These are phyloP conservation scores for Aporophyla nigra DNA, from an alignment of 2,888 invertebrate genomes.

Conservation along the genomic window DNA sequence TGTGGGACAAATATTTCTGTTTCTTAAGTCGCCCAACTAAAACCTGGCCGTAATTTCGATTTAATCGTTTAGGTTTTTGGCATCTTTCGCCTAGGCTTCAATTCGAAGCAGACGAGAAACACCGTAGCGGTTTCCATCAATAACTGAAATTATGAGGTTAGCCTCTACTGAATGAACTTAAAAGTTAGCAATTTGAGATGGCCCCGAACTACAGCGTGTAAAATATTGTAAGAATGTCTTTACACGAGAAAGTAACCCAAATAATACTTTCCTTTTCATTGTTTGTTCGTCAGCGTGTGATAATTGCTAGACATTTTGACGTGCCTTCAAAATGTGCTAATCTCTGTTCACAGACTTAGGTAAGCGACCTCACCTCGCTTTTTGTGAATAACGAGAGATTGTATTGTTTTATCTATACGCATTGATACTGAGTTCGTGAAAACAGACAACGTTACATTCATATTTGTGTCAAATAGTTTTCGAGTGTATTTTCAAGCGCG, in stretches of 20 bases:
- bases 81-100: not conserved
- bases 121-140: conserved; percentile 19
- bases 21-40: not conserved
- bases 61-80: not conserved
- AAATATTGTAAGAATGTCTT: conserved; percentile 35
- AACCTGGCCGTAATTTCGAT: not conserved
- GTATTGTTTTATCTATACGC: conserved; percentile 5
- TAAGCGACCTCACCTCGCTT: conserved; percentile 33
- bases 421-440: conserved; percentile 22
- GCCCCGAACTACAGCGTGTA: not conserved
- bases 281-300: conserved; percentile 34
- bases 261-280: conserved; percentile 47
- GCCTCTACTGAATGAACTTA: conserved; percentile 15
- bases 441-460: conserved; percentile 24
- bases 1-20: conserved; percentile 1
- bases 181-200: conserved; percentile 9
- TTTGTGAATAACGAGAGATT: conserved; percentile 26
- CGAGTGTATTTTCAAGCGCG: not conserved
- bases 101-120: not conserved
- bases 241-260: conserved; percentile 36
- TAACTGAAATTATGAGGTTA: conserved; percentile 19
- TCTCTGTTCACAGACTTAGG: conserved; percentile 5
- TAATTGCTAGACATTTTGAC: conserved; percentile 38
- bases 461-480: conserved; percentile 12
- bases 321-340: conserved; percentile 43